Conservation (phyloP, 2,797 vertebrate species). For the Brachyalestes nurse region DNA sequence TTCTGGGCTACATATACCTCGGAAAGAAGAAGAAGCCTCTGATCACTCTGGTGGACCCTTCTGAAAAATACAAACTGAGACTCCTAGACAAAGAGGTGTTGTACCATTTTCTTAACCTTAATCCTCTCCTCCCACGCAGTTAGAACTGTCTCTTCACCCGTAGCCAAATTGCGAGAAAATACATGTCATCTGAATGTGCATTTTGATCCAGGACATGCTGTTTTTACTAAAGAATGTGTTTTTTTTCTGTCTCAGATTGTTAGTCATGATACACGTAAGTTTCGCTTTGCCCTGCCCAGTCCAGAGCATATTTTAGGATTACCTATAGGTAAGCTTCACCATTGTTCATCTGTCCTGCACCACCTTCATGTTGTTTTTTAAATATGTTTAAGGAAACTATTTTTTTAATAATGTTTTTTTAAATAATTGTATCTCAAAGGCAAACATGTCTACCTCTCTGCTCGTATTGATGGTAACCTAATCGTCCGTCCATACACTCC, state of each 20-base stretch:
- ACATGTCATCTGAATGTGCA: not conserved
- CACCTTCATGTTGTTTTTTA: not conserved
- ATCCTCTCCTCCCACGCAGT: not conserved
- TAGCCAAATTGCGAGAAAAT: not conserved
- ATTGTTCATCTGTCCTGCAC: not conserved
- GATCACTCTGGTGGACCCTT: constrained; percentile 73
- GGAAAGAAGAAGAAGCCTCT: constrained; percentile 66
- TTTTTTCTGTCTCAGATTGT: constrained; percentile 61
- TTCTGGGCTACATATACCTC: constrained; percentile 68
- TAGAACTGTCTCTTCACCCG: not conserved
- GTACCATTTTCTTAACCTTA: not conserved
- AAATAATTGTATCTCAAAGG: constrained; percentile 58
- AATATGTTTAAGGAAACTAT: not conserved
- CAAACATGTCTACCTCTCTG: constrained; percentile 77
- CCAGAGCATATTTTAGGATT: constrained; percentile 73
- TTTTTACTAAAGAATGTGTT: not conserved
- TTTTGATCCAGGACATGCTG: not conserved
- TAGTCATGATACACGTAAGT: constrained; percentile 75
- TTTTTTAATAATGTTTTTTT: not conserved
- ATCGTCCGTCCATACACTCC: constrained; percentile 79
- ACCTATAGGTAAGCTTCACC: constrained; percentile 71
- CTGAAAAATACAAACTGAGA: constrained; percentile 74
- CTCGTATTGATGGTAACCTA: constrained; percentile 73
- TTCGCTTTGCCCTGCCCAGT: constrained; percentile 77
- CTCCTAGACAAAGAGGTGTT: constrained; percentile 76